Evolutionary conservation across 2,888 invertebrate species (phyloP).

Genomic region (Alviniconcha strummeri): DNA sequence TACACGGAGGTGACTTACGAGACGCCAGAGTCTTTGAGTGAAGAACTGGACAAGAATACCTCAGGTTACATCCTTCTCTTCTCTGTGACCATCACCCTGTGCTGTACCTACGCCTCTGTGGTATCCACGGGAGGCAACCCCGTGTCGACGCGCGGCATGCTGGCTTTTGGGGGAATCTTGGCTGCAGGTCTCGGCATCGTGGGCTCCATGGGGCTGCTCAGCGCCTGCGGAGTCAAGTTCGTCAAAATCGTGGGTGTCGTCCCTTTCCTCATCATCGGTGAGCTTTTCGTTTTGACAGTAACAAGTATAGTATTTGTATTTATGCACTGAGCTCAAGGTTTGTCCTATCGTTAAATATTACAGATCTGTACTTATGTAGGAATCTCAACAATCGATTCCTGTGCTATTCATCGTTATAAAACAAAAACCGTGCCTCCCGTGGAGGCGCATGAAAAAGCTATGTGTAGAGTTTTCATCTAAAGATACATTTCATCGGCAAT

Average conservation of each 20-base stretch:
- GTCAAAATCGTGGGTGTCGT: conserved; percentile 58
- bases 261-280: conserved; percentile 58
- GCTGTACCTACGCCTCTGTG: conserved; percentile 41
- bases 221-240: conserved; percentile 46
- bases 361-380: too few relatives aligned
- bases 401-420: too few relatives aligned
- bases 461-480: too few relatives aligned
- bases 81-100: conserved; percentile 38
- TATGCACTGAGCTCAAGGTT: too few relatives aligned
- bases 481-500: neutral
- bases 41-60: conserved; percentile 49
- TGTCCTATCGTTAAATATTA: too few relatives aligned
- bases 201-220: conserved; percentile 53
- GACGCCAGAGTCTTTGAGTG: conserved; percentile 48
- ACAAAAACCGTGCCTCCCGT: too few relatives aligned
- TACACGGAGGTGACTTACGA: conserved; percentile 28
- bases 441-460: too few relatives aligned
- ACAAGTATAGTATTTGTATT: too few relatives aligned
- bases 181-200: conserved; percentile 54
- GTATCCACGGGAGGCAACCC: conserved; percentile 46
- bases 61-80: conserved; percentile 39
- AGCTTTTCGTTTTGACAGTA: too few relatives aligned
- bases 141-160: conserved; percentile 45
- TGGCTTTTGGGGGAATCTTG: conserved; percentile 50
- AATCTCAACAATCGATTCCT: too few relatives aligned